Evolutionary conservation across 2,888 invertebrate species (phyloP), one percentile per base, ranked within the genome.

Genomic region (Parnassius glacialis): DNA sequence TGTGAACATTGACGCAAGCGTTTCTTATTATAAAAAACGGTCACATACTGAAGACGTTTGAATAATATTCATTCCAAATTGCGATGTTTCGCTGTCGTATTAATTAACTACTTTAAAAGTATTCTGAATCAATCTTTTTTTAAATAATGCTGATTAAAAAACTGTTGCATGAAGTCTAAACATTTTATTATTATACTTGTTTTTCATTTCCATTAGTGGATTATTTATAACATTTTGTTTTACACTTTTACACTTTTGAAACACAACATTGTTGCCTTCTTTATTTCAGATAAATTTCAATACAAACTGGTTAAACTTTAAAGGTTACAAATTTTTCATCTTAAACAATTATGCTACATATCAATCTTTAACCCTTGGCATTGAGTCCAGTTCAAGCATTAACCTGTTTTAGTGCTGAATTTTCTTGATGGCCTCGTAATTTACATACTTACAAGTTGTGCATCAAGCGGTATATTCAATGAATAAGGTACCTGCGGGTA

Each of bases 341-440:
- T 50, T 54, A 62, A 62, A 58, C 53, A 62, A 57, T 43, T 62
- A 50, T 54, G 42, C 45, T 51, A 25, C 50, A n/a, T 41, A 43
- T 43, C 13, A 58, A 58, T 50, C 59, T 63, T 63, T 63, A 65
- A 64, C 61, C 68, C 68, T 67, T 67, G 68, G 64, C 67, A 69
- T 67, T 67, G 67, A 62, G 56, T 52, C 43, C 61, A 58, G 42
- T 62, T 64, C 58, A 61, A 25, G 44, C 59, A 47, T 57, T 44
- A 69, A 69, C 71, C 64, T 57, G 69, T 69, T 71, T 65, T 61
- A 65, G 58, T 47, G 42, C 52, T 61, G 57, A 66, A 66, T 67
- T 64, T 57, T 52, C 68, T 68, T 61, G 66, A 12, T 43, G 59
- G 55, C 65, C 67, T 67, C 68, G 67, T 48, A 59, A 58, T 64